Evolutionary conservation across 2,888 invertebrate genomes (phyloP).

Genomic region (Chrysotoxum bicinctum): DNA sequence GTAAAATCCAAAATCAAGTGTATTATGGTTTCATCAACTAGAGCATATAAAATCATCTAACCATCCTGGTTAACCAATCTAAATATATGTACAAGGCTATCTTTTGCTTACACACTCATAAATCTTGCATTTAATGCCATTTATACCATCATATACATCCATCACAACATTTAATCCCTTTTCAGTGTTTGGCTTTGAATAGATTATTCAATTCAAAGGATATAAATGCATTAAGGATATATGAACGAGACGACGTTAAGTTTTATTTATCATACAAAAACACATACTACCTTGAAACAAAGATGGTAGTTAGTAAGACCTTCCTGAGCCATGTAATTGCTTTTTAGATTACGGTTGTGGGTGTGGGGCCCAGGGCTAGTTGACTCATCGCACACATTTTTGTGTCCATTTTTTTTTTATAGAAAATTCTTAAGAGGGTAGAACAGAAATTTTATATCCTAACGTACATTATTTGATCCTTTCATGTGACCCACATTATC

Average conservation of each 20-base stretch:
- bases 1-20: background rate
- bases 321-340: constrained; percentile 21
- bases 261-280: constrained; percentile 4
- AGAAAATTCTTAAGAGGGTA: background rate
- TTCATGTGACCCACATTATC: constrained; percentile 10
- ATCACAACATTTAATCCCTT: constrained; percentile 26
- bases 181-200: constrained; percentile 28
- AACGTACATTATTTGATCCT: constrained; percentile 1
- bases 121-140: constrained; percentile 10
- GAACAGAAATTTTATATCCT: background rate
- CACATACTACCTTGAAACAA: background rate
- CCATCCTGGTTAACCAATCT: background rate
- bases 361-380: background rate
- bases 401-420: background rate
- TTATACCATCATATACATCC: constrained; percentile 13
- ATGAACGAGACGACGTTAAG: constrained; percentile 5
- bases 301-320: background rate
- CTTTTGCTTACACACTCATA: background rate
- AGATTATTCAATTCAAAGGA: constrained; percentile 33
- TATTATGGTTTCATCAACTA: background rate
- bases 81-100: background rate
- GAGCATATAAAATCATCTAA: background rate
- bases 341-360: constrained; percentile 18
- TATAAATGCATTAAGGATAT: constrained; percentile 18
- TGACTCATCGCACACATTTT: background rate